These are phyloP conservation scores for Burhinus oedicnemus DNA, from an alignment of 2,113 vertebrate genomes.

Conservation along the genomic window DNA sequence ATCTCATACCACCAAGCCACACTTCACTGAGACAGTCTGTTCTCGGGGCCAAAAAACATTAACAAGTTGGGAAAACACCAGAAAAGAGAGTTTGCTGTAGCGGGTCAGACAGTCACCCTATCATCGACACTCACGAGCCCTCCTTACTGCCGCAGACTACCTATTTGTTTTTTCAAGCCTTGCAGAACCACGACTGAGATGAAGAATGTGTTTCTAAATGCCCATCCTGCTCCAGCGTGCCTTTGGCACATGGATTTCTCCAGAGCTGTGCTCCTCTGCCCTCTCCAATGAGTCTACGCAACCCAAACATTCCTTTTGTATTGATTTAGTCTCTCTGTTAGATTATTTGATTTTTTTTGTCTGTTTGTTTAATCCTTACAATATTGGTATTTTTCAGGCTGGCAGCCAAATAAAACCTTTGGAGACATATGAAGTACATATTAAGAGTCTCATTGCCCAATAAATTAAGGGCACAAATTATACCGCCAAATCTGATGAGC, in stretches of 20 bases:
- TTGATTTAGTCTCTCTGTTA: background rate
- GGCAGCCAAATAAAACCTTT: background rate
- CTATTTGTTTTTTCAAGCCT: accelerated
- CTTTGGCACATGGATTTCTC: background rate
- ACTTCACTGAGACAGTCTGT: accelerated
- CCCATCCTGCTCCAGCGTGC: background rate
- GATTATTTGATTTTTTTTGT: background rate
- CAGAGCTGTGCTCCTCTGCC: background rate
- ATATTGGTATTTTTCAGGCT: slow-evolving; percentile 32
- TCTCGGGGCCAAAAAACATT: background rate
- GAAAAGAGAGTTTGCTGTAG: background rate
- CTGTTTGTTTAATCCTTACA: slow-evolving; percentile 16
- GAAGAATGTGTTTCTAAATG: background rate
- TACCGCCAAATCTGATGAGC: background rate
- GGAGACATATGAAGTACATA: background rate
- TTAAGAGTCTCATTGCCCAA: background rate
- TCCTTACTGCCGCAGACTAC: accelerated
- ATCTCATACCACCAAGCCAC: background rate
- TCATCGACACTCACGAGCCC: accelerated
- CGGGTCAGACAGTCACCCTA: accelerated
- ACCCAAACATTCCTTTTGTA: background rate
- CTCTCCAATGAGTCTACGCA: background rate
- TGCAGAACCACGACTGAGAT: background rate
- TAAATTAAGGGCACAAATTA: slow-evolving; percentile 31
- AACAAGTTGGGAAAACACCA: background rate